Evolutionary conservation across 2,113 vertebrate genomes (phyloP).

Genomic region (Mola mola): DNA sequence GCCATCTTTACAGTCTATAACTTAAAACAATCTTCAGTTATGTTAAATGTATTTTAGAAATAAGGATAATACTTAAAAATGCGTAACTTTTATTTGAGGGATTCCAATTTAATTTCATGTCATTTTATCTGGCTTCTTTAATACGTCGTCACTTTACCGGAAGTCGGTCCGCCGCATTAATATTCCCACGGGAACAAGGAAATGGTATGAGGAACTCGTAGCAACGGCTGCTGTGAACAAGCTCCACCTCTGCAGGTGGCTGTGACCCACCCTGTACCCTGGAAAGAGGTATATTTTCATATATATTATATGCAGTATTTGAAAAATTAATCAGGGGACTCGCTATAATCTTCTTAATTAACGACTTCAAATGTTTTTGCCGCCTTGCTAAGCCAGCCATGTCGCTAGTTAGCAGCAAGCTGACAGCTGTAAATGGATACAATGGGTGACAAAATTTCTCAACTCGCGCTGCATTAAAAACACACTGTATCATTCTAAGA

Average conservation of each 20-base stretch:
- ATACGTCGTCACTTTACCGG: constrained; percentile 40
- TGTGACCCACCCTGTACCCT: constrained; percentile 12
- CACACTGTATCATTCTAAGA: background rate
- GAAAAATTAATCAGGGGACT: background rate
- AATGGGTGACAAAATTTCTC: background rate
- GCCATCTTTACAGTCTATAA: too few relatives aligned
- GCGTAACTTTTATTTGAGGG: too few relatives aligned
- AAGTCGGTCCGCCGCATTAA: constrained; percentile 47
- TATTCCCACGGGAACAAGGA: constrained; percentile 58
- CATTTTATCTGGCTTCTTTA: background rate
- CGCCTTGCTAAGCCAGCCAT: background rate
- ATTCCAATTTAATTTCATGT: too few relatives aligned
- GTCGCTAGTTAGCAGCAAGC: constrained; percentile 28
- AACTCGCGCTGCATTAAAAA: background rate
- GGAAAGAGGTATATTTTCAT: constrained; percentile 30
- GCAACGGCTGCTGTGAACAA: constrained; percentile 10
- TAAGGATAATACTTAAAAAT: too few relatives aligned
- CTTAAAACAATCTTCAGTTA: too few relatives aligned
- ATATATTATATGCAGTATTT: background rate
- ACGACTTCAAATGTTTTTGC: background rate
- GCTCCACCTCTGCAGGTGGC: constrained; percentile 26
- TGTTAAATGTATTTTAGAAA: too few relatives aligned
- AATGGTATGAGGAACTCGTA: background rate
- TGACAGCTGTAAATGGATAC: constrained; percentile 22
- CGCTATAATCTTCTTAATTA: too few relatives aligned